Percentiles rank a stretch among this genome's conserved stretches.
phyloP scores from a whole-genome alignment of 2,113 vertebrate genomes.

The Eurypyga helias region DNA sequence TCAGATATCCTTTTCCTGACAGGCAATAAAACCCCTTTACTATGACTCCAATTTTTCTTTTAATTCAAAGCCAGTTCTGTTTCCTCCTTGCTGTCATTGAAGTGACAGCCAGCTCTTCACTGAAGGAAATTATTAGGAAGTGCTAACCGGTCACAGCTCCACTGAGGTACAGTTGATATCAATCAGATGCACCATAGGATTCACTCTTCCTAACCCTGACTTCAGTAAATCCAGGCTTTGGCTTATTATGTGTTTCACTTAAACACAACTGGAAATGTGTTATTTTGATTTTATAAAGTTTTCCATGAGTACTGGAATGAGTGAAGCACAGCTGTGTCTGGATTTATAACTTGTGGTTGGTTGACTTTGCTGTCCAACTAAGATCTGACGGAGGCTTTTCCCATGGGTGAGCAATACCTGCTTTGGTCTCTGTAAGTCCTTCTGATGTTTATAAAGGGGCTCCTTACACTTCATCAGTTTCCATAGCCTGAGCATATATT shows the following conservation, averaged over 20 bases:
- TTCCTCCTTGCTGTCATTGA: not conserved
- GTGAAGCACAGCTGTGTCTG: not conserved
- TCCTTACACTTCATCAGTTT: not conserved
- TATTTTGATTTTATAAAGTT: not conserved
- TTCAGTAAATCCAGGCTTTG: not conserved
- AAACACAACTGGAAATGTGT: slow-evolving; percentile 16
- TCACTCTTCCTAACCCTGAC: not conserved
- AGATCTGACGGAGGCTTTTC: not conserved
- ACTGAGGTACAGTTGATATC: not conserved
- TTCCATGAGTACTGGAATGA: not conserved
- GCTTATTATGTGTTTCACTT: not conserved
- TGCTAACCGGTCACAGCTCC: not conserved
- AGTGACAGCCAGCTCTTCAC: not conserved
- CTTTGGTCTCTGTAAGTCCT: not conserved
- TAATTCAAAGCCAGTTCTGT: not conserved
- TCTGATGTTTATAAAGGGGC: not conserved
- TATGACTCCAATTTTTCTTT: not conserved
- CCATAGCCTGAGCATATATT: not conserved
- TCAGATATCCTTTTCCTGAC: not conserved
- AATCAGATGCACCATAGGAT: not conserved
- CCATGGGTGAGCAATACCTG: not conserved
- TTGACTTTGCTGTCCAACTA: not conserved
- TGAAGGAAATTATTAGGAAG: slow-evolving; percentile 8
- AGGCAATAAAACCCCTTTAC: not conserved
- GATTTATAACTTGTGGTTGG: not conserved